Evolutionary conservation across 2,797 vertebrate species (phyloP), one percentile per base, ranked within the genome.

Genomic region (Hippopotamyrus pictus): DNA sequence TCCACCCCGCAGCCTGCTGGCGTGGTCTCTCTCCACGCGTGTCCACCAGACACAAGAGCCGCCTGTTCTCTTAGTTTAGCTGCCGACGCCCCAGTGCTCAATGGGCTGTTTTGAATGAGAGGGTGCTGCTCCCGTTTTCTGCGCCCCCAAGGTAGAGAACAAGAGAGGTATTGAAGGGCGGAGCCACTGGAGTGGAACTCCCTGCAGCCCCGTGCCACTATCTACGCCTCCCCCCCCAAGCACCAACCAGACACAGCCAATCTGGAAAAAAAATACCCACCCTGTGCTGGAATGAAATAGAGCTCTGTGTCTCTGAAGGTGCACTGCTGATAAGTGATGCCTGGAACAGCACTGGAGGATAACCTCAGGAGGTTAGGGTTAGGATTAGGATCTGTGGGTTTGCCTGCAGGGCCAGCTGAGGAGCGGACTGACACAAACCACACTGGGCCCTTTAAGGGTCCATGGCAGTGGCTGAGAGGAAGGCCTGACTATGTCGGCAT

Each of bases 71-170:
- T 93, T 94, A 93, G 94, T 94, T 93, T 94, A 93, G 94, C 92
- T 91, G 87, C 89, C 92, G 93, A 93, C 91, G 91, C 50, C 90
- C 92, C 91, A 76, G 19, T 51, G 93, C 93, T 95, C 93, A 95
- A 95, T 95, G 95, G 94, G 91, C 91, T 88, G 93, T 95, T 94
- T 95, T 96, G 93, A 94, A 91, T 93, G 88, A 91, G 88, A 91
- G 33, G 87, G 89, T 65, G 69, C 46, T 91, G 93, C 93, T 90
- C 92, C 92, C 90, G 89, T 85, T 14, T 85, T 87, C 90, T 65
- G 84, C 53, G 88, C 92, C 93, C 90, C 91, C 88, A 92, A 92
- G 88, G 53, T 93, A 89, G 91, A 91, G 93, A 95, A 96, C 95
- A 96, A 94, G 92, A 90, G 92, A 90, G 90, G 93, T 93, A 95